phyloP scores from a whole-genome alignment of 2,113 vertebrate species.

The Mustelus asterias region DNA sequence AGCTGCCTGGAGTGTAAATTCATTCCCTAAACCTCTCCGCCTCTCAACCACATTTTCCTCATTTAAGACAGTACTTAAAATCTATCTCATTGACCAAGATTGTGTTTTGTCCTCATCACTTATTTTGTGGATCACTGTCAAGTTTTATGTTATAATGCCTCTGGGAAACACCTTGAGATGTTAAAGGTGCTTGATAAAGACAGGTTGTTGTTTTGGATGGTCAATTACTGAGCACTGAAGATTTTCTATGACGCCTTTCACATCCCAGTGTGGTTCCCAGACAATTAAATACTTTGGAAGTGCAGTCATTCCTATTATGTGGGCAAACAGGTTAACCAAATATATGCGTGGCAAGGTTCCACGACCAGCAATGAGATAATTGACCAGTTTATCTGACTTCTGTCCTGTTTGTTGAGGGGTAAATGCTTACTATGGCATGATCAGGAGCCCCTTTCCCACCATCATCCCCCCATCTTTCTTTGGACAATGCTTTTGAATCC shows the following conservation, averaged over 20 bases:
- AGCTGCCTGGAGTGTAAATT: too few species aligned
- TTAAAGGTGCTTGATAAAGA: background rate
- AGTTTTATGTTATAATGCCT: background rate
- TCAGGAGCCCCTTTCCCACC: background rate
- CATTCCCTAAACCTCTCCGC: too few species aligned
- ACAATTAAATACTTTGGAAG: background rate
- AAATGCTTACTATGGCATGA: background rate
- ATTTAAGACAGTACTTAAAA: too few species aligned
- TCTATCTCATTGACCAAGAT: background rate
- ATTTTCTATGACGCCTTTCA: background rate
- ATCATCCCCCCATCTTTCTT: background rate
- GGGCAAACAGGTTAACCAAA: background rate
- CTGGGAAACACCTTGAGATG: background rate
- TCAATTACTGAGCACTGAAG: background rate
- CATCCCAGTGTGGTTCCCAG: background rate
- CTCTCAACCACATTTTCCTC: too few species aligned
- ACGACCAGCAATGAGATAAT: background rate
- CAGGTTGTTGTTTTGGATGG: background rate
- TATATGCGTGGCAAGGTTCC: background rate
- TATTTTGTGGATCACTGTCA: background rate
- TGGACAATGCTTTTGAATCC: background rate
- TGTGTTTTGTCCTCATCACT: background rate
- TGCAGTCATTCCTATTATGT: background rate
- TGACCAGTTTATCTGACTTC: background rate
- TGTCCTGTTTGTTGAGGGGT: background rate